phyloP scores from a whole-genome alignment of 35 echinoderm and acorn worm species.

The Apostichopus japonicus region DNA sequence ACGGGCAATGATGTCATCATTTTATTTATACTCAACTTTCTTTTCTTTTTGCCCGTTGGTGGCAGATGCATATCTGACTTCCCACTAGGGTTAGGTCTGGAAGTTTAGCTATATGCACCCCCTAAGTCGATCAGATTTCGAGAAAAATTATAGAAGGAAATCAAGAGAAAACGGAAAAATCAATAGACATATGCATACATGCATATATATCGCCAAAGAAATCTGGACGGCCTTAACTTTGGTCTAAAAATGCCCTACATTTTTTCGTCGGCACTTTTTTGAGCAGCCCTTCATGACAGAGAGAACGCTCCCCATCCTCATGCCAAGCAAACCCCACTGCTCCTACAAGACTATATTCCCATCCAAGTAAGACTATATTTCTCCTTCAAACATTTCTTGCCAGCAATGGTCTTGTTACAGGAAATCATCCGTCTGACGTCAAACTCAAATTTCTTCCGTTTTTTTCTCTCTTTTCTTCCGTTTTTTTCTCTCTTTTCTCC shows the following conservation, averaged over 20 bases:
- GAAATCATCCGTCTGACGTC: slow-evolving; percentile 31
- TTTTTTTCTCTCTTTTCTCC: not conserved
- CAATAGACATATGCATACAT: slow-evolving; percentile 4
- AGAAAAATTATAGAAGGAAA: no score
- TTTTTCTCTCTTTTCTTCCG: not conserved
- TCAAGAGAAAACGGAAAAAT: not conserved
- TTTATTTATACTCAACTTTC: no score
- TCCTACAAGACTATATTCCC: not conserved
- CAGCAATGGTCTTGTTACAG: slow-evolving; percentile 26
- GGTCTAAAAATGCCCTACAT: slow-evolving; percentile 3
- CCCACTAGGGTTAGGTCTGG: not conserved
- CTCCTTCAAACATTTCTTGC: not conserved
- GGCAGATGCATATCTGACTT: not conserved
- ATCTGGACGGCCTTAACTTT: not conserved
- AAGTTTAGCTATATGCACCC: not conserved
- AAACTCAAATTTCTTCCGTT: not conserved
- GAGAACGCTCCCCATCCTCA: not conserved
- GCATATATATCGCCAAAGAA: not conserved
- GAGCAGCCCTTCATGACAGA: not conserved
- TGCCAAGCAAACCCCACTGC: not conserved
- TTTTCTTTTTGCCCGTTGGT: not conserved
- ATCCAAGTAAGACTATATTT: not conserved
- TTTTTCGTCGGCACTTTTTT: not conserved
- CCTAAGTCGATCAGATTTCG: no score
- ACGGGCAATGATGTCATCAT: no score